Evolutionary conservation across 2,888 invertebrate species (phyloP), one percentile per base, ranked within the genome.

Genomic region (Elysia crispata): DNA sequence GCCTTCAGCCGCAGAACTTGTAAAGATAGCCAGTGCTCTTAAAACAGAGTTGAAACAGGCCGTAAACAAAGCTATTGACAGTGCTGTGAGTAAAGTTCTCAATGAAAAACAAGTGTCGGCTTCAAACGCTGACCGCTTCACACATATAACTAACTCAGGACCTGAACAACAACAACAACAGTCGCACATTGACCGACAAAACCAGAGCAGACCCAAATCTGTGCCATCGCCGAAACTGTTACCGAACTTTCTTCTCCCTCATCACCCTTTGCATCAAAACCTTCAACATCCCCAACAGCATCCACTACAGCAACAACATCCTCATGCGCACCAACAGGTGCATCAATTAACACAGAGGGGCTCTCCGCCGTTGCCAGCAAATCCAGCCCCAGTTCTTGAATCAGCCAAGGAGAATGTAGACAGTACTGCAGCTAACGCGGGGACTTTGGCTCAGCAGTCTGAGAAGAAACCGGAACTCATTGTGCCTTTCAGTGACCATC

Each of bases 1-100:
- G 79, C 80, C 80, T 83, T 41, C 41, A 41, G 79, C 85, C 81
- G 77, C 94, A 76, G 97, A 97, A 89, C 93, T 97, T 11, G 96
- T 97, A 91, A 96, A 96, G 77, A 94, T 98, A 75, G 97, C 97
- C n/a, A 97, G 97, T 89, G 95, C 96, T 78, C 94, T 98, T 6
- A 98, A 98, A 93, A 95, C 95, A 76, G 98, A 98, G 93, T 96
- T 98, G 67, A 83, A 85, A 67, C 86, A 87, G 74, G 86, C 86
- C n/a, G 85, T 89, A 25, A 86, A 84, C 81, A 83, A 82, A 31
- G 86, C 86, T 25, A 86, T 89, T 30, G 89, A 89, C 72, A 85
- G 82, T 76, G 87, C 86, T 60, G 85, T 88, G 15, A 85, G 83
- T 70, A 87, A 86, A 78, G 86, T 86, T 54, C 82, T 89, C 25